Percentiles rank a stretch among this genome's conserved stretches.
Evolutionary conservation across 2,797 vertebrate genomes (phyloP).

Genomic region (Margarornis squamiger): DNA sequence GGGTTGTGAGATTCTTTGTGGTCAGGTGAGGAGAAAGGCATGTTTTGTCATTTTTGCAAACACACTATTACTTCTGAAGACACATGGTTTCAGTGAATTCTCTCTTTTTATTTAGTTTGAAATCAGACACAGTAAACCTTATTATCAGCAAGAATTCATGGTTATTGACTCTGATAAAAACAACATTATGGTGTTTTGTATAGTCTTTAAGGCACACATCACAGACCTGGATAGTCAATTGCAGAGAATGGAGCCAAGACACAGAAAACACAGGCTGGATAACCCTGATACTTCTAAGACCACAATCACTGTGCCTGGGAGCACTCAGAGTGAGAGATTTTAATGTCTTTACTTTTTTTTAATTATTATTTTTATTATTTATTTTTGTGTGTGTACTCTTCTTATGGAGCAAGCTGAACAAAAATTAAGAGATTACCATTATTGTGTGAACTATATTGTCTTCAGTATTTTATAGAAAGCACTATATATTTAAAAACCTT

Average conservation of each 20-base stretch:
- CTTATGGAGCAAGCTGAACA: background rate
- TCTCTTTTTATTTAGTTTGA: background rate
- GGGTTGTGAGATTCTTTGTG: background rate
- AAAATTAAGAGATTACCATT: background rate
- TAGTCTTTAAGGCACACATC: background rate
- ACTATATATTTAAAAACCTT: background rate
- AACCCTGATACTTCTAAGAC: background rate
- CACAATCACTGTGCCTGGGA: background rate
- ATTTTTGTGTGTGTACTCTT: rapidly evolving
- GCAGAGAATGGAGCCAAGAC: background rate
- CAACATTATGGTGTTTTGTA: background rate
- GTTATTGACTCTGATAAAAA: background rate
- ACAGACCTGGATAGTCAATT: background rate
- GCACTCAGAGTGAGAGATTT: background rate
- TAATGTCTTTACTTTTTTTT: rapidly evolving
- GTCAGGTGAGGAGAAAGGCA: background rate
- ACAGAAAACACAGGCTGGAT: background rate
- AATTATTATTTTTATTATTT: background rate
- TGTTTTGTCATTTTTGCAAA: background rate
- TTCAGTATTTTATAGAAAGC: background rate
- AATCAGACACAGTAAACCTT: background rate
- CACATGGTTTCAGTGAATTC: background rate
- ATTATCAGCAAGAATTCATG: background rate
- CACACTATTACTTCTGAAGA: rapidly evolving
- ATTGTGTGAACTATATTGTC: background rate